phyloP scores from a whole-genome alignment of 2,888 invertebrate species.

The Drosophila anomalata region DNA sequence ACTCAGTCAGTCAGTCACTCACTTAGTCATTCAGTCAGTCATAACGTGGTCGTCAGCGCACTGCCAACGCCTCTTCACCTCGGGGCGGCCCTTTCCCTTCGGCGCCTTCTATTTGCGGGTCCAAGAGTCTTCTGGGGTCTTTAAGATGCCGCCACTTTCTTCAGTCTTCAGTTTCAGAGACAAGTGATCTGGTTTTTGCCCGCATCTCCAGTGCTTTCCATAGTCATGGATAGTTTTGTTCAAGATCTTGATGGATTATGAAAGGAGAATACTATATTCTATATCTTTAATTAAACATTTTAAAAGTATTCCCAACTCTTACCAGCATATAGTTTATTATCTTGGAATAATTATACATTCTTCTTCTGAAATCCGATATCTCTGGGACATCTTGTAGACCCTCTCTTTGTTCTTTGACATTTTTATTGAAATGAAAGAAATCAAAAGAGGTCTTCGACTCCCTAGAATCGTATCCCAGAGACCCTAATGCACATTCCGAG shows the following conservation, averaged over 20 bases:
- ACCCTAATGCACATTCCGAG: conserved; percentile 21
- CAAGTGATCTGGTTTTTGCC: conserved; percentile 42
- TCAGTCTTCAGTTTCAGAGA: conserved; percentile 21
- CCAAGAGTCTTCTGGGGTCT: conserved; percentile 42
- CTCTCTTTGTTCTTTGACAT: conserved; percentile 19
- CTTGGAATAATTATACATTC: not conserved
- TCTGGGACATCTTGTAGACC: conserved; percentile 5
- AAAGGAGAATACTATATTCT: not conserved
- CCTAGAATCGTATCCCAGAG: conserved; percentile 3
- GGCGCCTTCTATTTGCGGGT: conserved; percentile 39
- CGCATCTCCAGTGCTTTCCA: not conserved
- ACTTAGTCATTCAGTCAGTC: conserved; percentile 41
- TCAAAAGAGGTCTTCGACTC: conserved; percentile 17
- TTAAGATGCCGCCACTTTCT: conserved; percentile 31
- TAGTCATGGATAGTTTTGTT: not conserved
- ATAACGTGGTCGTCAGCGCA: conserved; percentile 39
- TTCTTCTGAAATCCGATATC: conserved; percentile 19
- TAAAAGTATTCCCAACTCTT: not conserved
- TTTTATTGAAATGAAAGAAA: conserved; percentile 36
- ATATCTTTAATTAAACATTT: not conserved
- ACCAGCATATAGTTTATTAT: not conserved
- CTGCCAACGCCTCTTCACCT: conserved; percentile 44
- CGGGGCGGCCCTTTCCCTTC: conserved; percentile 25
- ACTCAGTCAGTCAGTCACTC: conserved; percentile 32
- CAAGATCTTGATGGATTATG: conserved; percentile 23